These are phyloP conservation scores for Automeris io DNA, from an alignment of 2,888 invertebrate species.

Conservation along the genomic window DNA sequence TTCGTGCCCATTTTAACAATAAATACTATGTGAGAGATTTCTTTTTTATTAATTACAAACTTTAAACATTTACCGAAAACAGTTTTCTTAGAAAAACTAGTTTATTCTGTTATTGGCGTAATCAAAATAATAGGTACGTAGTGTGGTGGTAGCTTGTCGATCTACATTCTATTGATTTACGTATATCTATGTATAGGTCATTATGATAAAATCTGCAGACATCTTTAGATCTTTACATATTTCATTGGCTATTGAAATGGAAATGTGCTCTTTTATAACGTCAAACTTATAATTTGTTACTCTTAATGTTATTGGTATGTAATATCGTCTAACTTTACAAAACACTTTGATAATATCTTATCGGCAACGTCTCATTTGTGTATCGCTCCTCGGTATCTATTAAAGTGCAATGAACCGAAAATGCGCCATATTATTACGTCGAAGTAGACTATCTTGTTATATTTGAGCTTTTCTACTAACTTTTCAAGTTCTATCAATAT, in stretches of 20 bases:
- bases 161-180: background rate
- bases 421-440: too few species aligned
- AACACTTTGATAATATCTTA: background rate
- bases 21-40: too few species aligned
- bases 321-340: background rate
- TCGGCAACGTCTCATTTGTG: background rate
- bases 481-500: too few species aligned
- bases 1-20: too few species aligned
- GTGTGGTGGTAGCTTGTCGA: too few species aligned
- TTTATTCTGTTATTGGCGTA: too few species aligned
- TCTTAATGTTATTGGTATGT: background rate
- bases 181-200: conserved; percentile 6
- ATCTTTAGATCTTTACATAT: conserved; percentile 6
- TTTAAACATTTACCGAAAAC: too few species aligned
- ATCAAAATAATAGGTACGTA: too few species aligned
- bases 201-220: conserved; percentile 13
- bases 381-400: conserved; percentile 26
- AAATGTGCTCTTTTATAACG: conserved; percentile 2
- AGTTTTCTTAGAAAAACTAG: too few species aligned
- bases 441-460: too few species aligned
- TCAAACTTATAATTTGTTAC: background rate
- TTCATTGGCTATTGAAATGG: conserved; percentile 5
- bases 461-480: too few species aligned
- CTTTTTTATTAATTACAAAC: too few species aligned
- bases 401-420: conserved; percentile 38